A percentile compares a stretch with the other conserved stretches of the same genome.
These are phyloP conservation scores for Lordiphosa clarofinis DNA, from an alignment of 1,140 invertebrate species.

Conservation along the genomic window DNA sequence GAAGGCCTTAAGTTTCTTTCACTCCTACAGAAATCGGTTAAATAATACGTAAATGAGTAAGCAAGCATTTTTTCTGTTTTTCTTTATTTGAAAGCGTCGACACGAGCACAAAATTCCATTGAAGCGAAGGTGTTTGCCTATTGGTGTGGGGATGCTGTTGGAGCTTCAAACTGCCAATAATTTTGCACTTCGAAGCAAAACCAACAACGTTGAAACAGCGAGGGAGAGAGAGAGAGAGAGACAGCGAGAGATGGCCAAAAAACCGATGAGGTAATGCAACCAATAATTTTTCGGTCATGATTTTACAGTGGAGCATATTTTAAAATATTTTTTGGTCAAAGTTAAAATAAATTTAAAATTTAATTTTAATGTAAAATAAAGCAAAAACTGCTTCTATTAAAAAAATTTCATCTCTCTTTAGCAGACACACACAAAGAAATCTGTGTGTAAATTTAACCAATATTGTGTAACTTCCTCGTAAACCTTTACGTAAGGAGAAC, in stretches of 20 bases:
- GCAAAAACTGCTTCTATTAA: too few relatives aligned
- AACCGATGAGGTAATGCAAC: conserved; percentile 45
- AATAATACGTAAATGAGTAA: conserved; percentile 68
- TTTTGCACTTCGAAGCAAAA: conserved; percentile 49
- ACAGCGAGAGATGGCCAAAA: too few relatives aligned
- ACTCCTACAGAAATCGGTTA: conserved; percentile 28
- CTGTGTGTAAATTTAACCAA: too few relatives aligned
- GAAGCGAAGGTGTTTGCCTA: conserved; percentile 9
- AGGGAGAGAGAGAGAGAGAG: conserved; percentile 1
- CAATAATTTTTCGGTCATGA: conserved; percentile 25
- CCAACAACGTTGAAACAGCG: conserved; percentile 11
- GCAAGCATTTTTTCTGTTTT: conserved; percentile 19
- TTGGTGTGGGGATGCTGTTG: conserved; percentile 33
- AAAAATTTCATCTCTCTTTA: too few relatives aligned
- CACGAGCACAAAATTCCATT: conserved; percentile 15
- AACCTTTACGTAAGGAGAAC: too few relatives aligned
- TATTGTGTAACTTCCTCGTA: too few relatives aligned
- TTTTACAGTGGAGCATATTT: conserved; percentile 37
- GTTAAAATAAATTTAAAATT: too few relatives aligned
- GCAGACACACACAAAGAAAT: too few relatives aligned
- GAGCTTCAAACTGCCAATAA: conserved; percentile 32
- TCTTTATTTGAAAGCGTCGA: conserved; percentile 3
- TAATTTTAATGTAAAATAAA: too few relatives aligned
- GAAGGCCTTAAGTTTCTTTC: conserved; percentile 20
- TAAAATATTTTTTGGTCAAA: too few relatives aligned